Evolutionary conservation across 2,113 vertebrate genomes (phyloP), one percentile per base, ranked within the genome.

Genomic region (Megaceryle maxima): DNA sequence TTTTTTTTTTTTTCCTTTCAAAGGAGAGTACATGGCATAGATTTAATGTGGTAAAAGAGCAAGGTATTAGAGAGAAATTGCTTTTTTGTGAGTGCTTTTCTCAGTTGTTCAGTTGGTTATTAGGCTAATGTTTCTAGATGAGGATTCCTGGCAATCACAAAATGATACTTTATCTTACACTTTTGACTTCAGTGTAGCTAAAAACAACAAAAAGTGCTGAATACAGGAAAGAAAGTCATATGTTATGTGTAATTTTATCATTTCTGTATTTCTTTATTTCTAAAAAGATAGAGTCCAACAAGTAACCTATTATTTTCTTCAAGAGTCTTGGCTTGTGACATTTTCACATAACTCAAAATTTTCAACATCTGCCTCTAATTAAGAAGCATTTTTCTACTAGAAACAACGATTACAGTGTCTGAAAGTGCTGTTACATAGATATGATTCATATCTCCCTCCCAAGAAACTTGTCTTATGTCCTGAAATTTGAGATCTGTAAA

Each of bases 291-390:
- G 60, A 60, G 25, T 77, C 26, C 39, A 55, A 80, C 56, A 81
- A 87, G 50, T 39, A 95, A 88, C n/a, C 22, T 75, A 63, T 67
- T 93, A 69, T 91, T 96, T 94, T 87, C 26, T 90, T 87, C 88
- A 53, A 60, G 62, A 92, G 39, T 2, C 24, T 81, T 90, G 56
- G 56, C 29, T 90, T 92, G 33, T 70, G 85, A 81, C 79, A 60
- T 95, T 93, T 93, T 80, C 60, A 48, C 83, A 57, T 72, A 92
- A 84, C 76, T 88, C 35, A 50, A 74, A 90, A 69, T 82, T 93
- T 92, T 96, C 69, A 60, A 92, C 92, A 96, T 97, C 92, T 96
- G 95, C 33, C 80, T 93, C 76, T 94, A 92, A 95, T 95, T 94
- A 96, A 84, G 88, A 76, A 68, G 2, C 19, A 56, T 90, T 95